Evolutionary conservation across 2,888 invertebrate genomes (phyloP).

Genomic region (Harpalus rubripes): DNA sequence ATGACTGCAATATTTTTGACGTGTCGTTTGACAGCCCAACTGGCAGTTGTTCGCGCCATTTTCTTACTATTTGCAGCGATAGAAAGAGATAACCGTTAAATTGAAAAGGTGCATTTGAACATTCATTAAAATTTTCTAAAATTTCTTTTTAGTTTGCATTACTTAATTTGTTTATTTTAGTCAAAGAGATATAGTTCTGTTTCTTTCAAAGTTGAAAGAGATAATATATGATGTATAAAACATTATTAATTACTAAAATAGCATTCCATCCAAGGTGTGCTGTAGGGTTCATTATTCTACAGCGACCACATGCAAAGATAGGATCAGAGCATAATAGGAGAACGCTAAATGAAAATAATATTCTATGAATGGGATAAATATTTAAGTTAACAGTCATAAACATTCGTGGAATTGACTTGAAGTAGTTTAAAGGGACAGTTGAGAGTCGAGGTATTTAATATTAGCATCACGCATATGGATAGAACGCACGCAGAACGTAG

Average conservation of each 20-base stretch:
- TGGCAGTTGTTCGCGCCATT: too few species aligned
- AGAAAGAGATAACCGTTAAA: too few species aligned
- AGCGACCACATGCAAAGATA: not conserved
- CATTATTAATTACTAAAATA: not conserved
- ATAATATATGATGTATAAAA: too few species aligned
- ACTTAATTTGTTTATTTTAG: too few species aligned
- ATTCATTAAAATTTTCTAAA: too few species aligned
- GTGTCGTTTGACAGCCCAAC: too few species aligned
- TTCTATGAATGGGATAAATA: constrained; percentile 3
- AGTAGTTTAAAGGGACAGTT: constrained; percentile 42
- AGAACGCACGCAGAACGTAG: constrained; percentile 2
- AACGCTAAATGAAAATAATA: not conserved
- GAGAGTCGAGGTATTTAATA: constrained; percentile 28
- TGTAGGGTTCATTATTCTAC: not conserved
- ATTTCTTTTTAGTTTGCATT: too few species aligned
- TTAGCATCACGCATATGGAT: constrained; percentile 40
- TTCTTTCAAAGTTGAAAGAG: too few species aligned
- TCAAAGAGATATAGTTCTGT: too few species aligned
- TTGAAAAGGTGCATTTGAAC: too few species aligned
- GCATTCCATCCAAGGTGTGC: not conserved
- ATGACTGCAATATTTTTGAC: too few species aligned
- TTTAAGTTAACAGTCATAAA: constrained; percentile 13
- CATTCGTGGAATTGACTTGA: constrained; percentile 11
- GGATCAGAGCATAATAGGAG: not conserved
- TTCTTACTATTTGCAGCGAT: too few species aligned